Base-by-base conservation (phyloP, 2,797 vertebrate species). In the Poeciliopsis paucimaculata region DNA sequence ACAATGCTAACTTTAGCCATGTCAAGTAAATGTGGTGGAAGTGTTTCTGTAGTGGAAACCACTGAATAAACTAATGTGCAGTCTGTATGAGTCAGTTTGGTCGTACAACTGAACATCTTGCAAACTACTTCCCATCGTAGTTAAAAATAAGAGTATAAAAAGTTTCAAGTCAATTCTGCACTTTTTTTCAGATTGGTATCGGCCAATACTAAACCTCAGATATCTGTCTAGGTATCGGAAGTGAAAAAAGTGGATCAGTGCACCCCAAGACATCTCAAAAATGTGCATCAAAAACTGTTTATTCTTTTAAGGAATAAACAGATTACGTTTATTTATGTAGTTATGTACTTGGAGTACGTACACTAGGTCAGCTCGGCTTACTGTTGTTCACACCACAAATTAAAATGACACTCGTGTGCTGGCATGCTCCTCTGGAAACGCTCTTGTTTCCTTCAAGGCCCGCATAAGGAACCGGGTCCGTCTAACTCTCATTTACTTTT, bases 381-480 rank as follows among this genome's bases (percentile, higher is more conserved):
- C 13, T 70, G 10, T 47, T 53, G 36, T 62, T 34, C 51, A 18
- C 28, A 47, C 31, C 34, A 11, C 51, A 76, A 47, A 51, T 84
- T 55, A 79, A 43, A 62, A 79, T 82, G 16, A 78, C 55, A 49
- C 73, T 64, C 62, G 66, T 47, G 12, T 72, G 55, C 70, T 70
- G 80, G 18, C 76, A 66, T 46, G 31, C 49, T 71, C 74, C 57
- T 31, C 73, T 87, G 79, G 78, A 86, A 78, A 73, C 72, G 45
- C 34, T 83, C 81, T 80, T 72, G 75, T 20, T 46, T 49, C 75
- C 88, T 87, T 77, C 80, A 85, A 53, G 20, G 43, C 4, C 79
- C 84, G 79, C 86, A 79, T 18, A 43, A 74, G 79, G 77, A 84
- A 86, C 28, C 81, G 81, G 74, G 82, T 77, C 78, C 43, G 75